Evolutionary conservation across 1,140 invertebrate species (phyloP).

Genomic region (Temnothorax longispinosus): DNA sequence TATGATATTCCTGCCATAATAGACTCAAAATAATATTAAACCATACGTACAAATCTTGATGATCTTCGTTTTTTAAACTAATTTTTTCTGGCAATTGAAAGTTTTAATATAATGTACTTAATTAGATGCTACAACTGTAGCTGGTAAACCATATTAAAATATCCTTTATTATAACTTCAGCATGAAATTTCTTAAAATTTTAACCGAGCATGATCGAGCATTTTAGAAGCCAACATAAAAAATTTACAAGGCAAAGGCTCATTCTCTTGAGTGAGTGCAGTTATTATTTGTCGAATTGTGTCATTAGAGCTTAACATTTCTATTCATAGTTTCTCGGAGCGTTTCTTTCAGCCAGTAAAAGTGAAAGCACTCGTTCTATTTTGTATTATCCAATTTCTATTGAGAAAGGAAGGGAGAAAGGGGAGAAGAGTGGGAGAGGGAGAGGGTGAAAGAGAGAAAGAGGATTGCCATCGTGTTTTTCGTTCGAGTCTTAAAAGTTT

Average conservation of each 20-base stretch:
- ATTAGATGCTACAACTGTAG: too few species aligned
- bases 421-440: not conserved
- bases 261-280: not conserved
- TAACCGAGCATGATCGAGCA: not conserved
- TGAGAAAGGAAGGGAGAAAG: not conserved
- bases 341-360: conserved; percentile 4
- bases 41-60: not conserved
- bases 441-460: not conserved
- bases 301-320: not conserved
- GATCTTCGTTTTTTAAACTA: not conserved
- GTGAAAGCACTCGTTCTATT: not conserved
- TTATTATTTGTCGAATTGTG: not conserved
- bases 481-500: not conserved
- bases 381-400: not conserved
- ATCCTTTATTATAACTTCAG: not conserved
- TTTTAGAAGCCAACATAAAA: not conserved
- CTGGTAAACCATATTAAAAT: not conserved
- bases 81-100: too few species aligned
- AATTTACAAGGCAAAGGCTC: not conserved
- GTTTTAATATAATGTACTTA: too few species aligned
- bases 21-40: not conserved
- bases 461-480: conserved; percentile 9
- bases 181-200: not conserved
- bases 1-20: too few species aligned
- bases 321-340: not conserved